Evolutionary conservation across 2,113 vertebrate genomes (phyloP).

Genomic region (Onychostoma macrolepis): DNA sequence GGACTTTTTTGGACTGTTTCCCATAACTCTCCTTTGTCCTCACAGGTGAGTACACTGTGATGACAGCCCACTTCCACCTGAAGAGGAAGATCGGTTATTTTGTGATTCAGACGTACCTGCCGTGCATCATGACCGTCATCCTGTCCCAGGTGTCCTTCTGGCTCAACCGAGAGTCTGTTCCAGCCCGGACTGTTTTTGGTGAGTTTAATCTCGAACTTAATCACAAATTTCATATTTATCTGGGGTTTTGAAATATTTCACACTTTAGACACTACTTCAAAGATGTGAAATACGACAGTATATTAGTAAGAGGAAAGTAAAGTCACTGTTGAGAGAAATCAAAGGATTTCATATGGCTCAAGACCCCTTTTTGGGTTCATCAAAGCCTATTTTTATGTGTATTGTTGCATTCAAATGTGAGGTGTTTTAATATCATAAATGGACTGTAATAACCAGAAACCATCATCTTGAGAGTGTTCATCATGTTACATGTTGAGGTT

Average conservation of each 20-base stretch:
- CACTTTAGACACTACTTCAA: background rate
- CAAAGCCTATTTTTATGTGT: background rate
- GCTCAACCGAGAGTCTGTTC: constrained; percentile 98
- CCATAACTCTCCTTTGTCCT: constrained; percentile 35
- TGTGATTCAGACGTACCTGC: constrained; percentile 98
- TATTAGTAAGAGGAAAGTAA: background rate
- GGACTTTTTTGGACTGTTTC: background rate
- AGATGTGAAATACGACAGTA: background rate
- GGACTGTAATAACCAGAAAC: background rate
- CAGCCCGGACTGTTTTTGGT: constrained; percentile 98
- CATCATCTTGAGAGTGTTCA: background rate
- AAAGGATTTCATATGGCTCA: background rate
- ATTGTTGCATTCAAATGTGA: background rate
- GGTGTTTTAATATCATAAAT: background rate
- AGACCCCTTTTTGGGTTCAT: background rate
- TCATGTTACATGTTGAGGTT: background rate
- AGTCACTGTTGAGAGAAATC: background rate
- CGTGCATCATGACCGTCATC: constrained; percentile 99
- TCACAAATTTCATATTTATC: background rate
- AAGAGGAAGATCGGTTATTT: constrained; percentile 99
- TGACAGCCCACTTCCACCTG: constrained; percentile 98
- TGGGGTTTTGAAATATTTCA: background rate
- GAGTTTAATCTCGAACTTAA: constrained; percentile 65
- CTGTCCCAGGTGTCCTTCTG: constrained; percentile 99
- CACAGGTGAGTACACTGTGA: constrained; percentile 96